These are phyloP conservation scores for Pilophorus perplexus DNA, from an alignment of 2,888 invertebrate species.

Conservation along the genomic window DNA sequence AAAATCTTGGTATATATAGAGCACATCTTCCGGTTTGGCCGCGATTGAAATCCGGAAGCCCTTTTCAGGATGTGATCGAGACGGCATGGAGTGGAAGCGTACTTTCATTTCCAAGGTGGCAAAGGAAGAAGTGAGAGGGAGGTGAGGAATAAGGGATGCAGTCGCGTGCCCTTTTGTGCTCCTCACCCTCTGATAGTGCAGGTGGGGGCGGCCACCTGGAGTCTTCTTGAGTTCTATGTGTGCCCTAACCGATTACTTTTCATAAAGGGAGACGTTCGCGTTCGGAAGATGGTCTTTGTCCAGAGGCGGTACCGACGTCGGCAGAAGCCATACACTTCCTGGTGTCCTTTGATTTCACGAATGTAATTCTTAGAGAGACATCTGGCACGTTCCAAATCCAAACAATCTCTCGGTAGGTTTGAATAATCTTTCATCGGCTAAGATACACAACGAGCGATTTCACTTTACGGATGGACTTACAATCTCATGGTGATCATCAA, in stretches of 20 bases:
- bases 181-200: conserved; percentile 23
- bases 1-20: no score
- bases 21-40: no score
- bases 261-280: conserved; percentile 3
- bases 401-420: no score
- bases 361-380: conserved; percentile 22
- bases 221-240: conserved; percentile 8
- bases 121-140: not conserved
- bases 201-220: conserved; percentile 40
- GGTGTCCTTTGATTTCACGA: conserved; percentile 31
- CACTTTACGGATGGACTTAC: no score
- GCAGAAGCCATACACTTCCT: conserved; percentile 26
- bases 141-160: not conserved
- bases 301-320: not conserved
- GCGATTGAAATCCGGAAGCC: no score
- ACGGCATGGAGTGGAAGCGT: not conserved
- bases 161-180: conserved; percentile 39
- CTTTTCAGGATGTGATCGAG: not conserved
- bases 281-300: conserved; percentile 23
- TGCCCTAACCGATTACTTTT: conserved; percentile 10
- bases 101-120: not conserved
- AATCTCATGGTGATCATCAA: no score
- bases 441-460: no score
- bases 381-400: conserved; percentile 35
- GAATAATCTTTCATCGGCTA: no score